Conservation (phyloP, 2,888 invertebrate genomes). For the Helicoverpa assulta region DNA sequence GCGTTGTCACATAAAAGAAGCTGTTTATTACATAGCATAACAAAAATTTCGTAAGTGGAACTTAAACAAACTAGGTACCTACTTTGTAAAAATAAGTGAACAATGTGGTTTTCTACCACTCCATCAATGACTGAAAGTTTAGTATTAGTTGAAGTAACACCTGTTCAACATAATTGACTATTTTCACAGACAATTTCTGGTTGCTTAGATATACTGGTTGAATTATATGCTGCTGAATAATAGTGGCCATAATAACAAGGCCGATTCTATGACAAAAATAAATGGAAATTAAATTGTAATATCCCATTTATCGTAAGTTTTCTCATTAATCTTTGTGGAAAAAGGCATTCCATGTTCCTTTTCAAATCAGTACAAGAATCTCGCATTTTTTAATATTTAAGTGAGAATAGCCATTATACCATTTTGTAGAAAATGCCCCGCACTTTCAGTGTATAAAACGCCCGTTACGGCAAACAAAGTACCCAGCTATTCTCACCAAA, state of each 20-base stretch:
- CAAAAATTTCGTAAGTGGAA: too few species aligned
- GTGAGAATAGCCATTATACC: constrained; percentile 31
- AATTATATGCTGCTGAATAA: not conserved
- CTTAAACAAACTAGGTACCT: too few species aligned
- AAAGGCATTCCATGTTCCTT: constrained; percentile 39
- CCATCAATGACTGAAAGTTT: too few species aligned
- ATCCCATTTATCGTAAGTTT: not conserved
- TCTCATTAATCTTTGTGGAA: constrained; percentile 10
- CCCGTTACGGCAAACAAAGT: constrained; percentile 44
- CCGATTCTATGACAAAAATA: not conserved
- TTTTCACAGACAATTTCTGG: too few species aligned
- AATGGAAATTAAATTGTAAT: not conserved
- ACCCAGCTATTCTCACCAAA: constrained; percentile 32
- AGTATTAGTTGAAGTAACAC: too few species aligned
- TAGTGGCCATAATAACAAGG: not conserved
- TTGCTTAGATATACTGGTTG: too few species aligned
- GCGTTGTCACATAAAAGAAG: too few species aligned
- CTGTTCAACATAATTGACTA: too few species aligned
- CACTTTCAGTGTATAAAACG: constrained; percentile 49
- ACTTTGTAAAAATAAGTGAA: too few species aligned
- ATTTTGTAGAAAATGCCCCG: constrained; percentile 44
- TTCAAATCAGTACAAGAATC: constrained; percentile 23
- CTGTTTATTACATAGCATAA: too few species aligned
- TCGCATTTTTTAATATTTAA: constrained; percentile 37
- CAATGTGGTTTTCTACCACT: too few species aligned